A percentile compares a stretch with the other conserved stretches of the same genome.
Evolutionary conservation across 2,888 invertebrate species (phyloP).

Genomic region (Scaeva pyrastri): DNA sequence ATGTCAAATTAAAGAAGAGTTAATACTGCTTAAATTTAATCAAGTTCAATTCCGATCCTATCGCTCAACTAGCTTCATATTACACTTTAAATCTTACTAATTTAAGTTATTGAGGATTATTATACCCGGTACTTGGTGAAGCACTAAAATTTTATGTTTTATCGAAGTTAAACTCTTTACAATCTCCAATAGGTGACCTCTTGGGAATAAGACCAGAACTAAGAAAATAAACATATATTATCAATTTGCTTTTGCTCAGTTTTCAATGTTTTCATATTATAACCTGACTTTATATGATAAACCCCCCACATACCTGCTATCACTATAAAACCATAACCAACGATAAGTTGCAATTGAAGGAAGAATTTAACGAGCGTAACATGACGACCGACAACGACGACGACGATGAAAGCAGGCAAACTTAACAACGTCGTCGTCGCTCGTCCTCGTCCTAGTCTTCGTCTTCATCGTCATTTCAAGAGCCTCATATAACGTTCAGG

Average conservation of each 20-base stretch:
- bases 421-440: slow-evolving; percentile 31
- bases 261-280: slow-evolving; percentile 3
- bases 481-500: slow-evolving; percentile 29
- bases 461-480: background rate
- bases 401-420: too few relatives aligned
- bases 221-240: background rate
- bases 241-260: background rate
- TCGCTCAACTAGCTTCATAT: background rate
- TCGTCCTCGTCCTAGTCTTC: too few relatives aligned
- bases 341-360: slow-evolving; percentile 24
- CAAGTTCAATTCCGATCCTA: too few relatives aligned
- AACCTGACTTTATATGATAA: background rate
- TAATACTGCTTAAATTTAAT: too few relatives aligned
- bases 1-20: too few relatives aligned
- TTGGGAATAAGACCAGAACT: background rate
- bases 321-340: background rate
- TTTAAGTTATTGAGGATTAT: background rate
- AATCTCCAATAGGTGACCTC: background rate
- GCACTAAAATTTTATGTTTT: background rate
- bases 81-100: background rate
- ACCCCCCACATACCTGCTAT: too few relatives aligned
- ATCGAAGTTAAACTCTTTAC: background rate
- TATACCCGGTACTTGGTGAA: background rate
- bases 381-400: too few relatives aligned
- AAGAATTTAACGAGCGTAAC: slow-evolving; percentile 48